Percentiles rank a stretch among this genome's conserved stretches.
Evolutionary conservation across 1,140 invertebrate species (phyloP).

Genomic region (Spodoptera litura): DNA sequence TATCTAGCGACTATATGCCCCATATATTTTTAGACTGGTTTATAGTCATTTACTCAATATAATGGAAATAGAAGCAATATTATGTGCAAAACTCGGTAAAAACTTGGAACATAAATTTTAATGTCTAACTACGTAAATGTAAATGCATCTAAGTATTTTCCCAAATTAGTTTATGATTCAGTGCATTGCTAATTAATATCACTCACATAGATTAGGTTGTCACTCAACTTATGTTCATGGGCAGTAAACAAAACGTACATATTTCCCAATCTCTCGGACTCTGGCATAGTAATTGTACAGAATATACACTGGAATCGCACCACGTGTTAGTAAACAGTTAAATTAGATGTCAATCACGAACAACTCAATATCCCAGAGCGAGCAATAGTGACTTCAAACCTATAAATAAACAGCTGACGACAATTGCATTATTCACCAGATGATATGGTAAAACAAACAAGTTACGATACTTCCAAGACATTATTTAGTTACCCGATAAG

Average conservation of each 20-base stretch:
- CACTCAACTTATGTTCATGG: too few relatives aligned
- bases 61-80: neutral
- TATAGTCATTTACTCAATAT: neutral
- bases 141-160: too few relatives aligned
- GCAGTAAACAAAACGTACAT: too few relatives aligned
- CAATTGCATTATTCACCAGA: conserved; percentile 59
- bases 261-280: too few relatives aligned
- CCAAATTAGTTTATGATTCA: too few relatives aligned
- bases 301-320: too few relatives aligned
- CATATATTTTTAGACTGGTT: neutral
- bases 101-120: too few relatives aligned
- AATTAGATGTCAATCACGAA: conserved; percentile 53
- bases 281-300: too few relatives aligned
- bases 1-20: neutral
- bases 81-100: too few relatives aligned
- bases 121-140: too few relatives aligned
- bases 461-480: conserved; percentile 7
- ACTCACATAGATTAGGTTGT: too few relatives aligned
- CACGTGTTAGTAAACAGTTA: conserved; percentile 17
- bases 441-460: conserved; percentile 41
- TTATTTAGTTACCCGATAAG: conserved; percentile 5
- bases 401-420: conserved; percentile 70
- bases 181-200: too few relatives aligned
- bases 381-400: conserved; percentile 72
- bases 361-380: conserved; percentile 38